Evolutionary conservation across 2,888 invertebrate species (phyloP).

Genomic region (Dyspetes luteomarginatus): DNA sequence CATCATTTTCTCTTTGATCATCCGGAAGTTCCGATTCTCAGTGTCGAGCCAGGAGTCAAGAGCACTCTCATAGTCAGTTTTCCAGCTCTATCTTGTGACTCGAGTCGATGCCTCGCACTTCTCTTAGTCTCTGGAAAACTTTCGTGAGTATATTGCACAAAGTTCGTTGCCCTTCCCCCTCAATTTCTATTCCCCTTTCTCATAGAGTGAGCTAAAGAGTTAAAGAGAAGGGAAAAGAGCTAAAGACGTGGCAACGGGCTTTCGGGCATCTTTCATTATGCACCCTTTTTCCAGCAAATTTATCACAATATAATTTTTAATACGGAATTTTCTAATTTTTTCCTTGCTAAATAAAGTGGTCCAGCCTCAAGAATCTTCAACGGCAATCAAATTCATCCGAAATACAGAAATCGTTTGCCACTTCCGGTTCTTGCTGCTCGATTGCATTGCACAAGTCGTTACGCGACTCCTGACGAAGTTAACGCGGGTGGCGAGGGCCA

Average conservation of each 20-base stretch:
- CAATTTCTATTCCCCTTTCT: too few species aligned
- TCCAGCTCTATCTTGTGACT: constrained; percentile 74
- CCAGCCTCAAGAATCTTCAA: constrained; percentile 77
- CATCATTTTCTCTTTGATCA: constrained; percentile 86
- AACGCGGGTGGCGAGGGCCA: constrained; percentile 70
- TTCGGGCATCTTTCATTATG: too few species aligned
- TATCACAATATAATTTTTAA: not conserved
- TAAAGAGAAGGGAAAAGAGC: too few species aligned
- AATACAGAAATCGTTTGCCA: constrained; percentile 79
- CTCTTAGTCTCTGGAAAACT: constrained; percentile 80
- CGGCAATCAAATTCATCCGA: constrained; percentile 77
- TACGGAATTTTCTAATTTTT: not conserved
- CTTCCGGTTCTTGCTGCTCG: constrained; percentile 79
- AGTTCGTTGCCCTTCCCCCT: not conserved
- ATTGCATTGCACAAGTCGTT: constrained; percentile 71
- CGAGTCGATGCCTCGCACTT: constrained; percentile 79
- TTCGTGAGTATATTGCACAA: constrained; percentile 78
- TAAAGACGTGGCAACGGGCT: too few species aligned
- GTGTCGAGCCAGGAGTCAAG: constrained; percentile 78
- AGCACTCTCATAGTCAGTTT: constrained; percentile 79
- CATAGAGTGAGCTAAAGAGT: too few species aligned
- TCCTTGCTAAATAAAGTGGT: constrained; percentile 69
- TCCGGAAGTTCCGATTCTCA: constrained; percentile 83
- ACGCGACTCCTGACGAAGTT: constrained; percentile 64
- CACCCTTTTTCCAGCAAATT: not conserved